Base-by-base conservation (phyloP, 1,140 invertebrate species). In the Bombus superbus region DNA sequence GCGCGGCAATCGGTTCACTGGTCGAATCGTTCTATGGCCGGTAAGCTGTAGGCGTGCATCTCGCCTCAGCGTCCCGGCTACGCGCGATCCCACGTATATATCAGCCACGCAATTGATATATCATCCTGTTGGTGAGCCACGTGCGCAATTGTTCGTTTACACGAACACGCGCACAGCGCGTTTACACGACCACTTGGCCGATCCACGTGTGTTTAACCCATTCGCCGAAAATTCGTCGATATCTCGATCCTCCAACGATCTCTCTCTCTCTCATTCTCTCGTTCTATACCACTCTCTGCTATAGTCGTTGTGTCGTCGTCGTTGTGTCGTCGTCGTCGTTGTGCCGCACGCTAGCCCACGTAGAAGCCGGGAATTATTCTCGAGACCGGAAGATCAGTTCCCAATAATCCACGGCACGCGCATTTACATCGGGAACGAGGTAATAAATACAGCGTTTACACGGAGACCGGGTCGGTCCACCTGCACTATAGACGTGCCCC, bases 371-470 rank as follows among this genome's bases (percentile, higher is more conserved):
- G 87, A 91, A 92, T 92, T 91, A 92, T 92, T 87, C 89, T 85
- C 62, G 73, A 80, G 85, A 85, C 69, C 80, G 88, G 89, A 89
- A 92, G 92, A 92, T 93, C 90, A 88, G 83, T 92, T 90, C 85
- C 88, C 92, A 92, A 93, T 93, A 93, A 93, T 92, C 91, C 91
- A 71, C 83, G 88, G 89, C 88, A 93, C 87, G 92, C 88, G 90
- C 89, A 92, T 93, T 92, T 93, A 92, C 92, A 93, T 93, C 87
- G 87, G 76, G 78, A 90, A 92, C 88, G 87, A 89, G 85, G 86
- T 87, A 92, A 93, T 93, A 93, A 93, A 93, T 92, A 93, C 87
- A 68, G 66, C 89, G 87, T 91, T 89, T 92, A 92, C 87, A 91
- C 87, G 87, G 59, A 88, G 71, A 78, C 75, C 66, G 38, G 72